Evolutionary conservation across 2,797 vertebrate genomes (phyloP).

Genomic region (Notamacropus eugenii): DNA sequence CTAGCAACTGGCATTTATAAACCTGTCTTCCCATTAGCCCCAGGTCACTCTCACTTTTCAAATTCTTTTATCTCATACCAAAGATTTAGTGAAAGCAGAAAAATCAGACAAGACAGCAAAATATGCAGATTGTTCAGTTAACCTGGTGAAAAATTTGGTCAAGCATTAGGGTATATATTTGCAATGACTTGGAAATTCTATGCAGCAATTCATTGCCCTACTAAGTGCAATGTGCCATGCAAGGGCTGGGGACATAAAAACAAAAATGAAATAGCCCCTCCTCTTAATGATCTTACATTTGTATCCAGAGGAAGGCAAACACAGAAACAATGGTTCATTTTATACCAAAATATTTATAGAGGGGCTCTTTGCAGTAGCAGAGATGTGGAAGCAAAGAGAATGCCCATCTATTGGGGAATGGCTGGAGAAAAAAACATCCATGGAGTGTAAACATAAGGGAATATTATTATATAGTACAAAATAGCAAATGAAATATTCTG

Average conservation of each 20-base stretch:
- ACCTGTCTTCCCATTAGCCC: background rate
- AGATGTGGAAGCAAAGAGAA: background rate
- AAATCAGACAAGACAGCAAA: background rate
- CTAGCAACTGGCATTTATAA: background rate
- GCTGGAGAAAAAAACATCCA: background rate
- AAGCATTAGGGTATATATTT: background rate
- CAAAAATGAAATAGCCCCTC: background rate
- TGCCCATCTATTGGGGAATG: background rate
- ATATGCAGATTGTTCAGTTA: background rate
- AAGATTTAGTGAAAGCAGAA: background rate
- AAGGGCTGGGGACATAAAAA: background rate
- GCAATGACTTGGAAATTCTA: background rate
- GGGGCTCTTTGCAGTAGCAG: background rate
- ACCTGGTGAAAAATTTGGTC: background rate
- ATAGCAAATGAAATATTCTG: background rate
- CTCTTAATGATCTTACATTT: background rate
- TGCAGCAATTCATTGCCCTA: slow-evolving; percentile 6
- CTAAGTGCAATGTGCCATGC: background rate
- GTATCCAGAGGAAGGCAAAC: background rate
- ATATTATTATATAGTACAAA: background rate
- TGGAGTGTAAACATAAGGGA: background rate
- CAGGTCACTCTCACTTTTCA: background rate
- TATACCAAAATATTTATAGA: background rate
- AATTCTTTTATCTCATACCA: background rate
- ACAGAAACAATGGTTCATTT: background rate